These are phyloP conservation scores for Cancer borealis DNA, from an alignment of 2,888 invertebrate species.

Conservation along the genomic window DNA sequence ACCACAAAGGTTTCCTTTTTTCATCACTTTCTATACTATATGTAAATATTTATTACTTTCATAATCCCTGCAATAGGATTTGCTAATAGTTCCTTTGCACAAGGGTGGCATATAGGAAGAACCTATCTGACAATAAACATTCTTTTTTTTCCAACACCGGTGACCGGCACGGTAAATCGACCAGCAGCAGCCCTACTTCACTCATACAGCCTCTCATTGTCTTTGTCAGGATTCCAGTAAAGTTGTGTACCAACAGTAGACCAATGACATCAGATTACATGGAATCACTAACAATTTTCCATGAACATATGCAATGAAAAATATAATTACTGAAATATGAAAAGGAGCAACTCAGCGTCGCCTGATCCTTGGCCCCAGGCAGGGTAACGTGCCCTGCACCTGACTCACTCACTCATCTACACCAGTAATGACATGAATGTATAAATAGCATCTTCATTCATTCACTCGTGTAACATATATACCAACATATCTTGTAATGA, in stretches of 20 bases:
- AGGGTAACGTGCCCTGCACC: neutral
- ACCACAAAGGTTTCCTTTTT: slow-evolving; percentile 15
- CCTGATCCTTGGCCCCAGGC: neutral
- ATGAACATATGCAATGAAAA: neutral
- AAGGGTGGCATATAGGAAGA: neutral
- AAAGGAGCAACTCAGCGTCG: neutral
- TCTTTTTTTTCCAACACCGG: neutral
- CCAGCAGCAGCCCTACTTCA: neutral
- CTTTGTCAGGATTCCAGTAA: neutral
- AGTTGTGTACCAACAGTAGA: neutral
- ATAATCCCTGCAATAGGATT: neutral
- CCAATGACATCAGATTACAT: neutral
- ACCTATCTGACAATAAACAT: neutral
- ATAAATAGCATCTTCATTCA: neutral
- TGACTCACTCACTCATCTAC: neutral
- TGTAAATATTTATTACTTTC: neutral
- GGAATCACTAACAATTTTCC: neutral
- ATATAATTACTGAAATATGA: neutral
- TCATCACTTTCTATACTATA: neutral
- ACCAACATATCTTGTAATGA: neutral
- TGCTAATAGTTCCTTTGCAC: neutral
- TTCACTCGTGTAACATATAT: neutral
- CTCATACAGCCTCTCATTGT: neutral
- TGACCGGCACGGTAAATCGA: slow-evolving; percentile 27
- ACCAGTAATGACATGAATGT: neutral